A percentile compares a stretch with the other conserved stretches of the same genome.
Evolutionary conservation across 2,113 vertebrate species (phyloP).

Genomic region (Cromileptes altivelis): DNA sequence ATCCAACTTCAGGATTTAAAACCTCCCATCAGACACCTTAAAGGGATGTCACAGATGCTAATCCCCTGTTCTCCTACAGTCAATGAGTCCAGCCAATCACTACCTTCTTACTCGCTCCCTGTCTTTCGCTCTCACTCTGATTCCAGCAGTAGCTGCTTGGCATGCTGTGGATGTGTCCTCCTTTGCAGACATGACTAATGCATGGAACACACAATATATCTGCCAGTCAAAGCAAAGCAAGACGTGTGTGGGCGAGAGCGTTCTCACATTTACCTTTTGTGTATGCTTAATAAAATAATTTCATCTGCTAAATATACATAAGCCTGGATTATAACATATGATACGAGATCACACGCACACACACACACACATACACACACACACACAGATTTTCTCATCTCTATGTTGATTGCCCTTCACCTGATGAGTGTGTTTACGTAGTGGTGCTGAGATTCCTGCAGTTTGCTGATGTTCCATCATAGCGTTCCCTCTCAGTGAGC

Average conservation of each 20-base stretch:
- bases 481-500: constrained; percentile 60
- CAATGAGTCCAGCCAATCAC: constrained; percentile 45
- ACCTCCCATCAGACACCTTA: constrained; percentile 41
- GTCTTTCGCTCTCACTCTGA: constrained; percentile 15
- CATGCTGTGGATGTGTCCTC: constrained; percentile 46
- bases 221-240: constrained; percentile 59
- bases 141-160: constrained; percentile 48
- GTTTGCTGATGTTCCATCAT: constrained; percentile 72
- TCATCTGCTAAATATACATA: constrained; percentile 60
- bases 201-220: constrained; percentile 54
- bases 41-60: constrained; percentile 49
- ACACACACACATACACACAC: neutral
- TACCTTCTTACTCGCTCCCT: constrained; percentile 2
- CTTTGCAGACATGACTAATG: constrained; percentile 66
- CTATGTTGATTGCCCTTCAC: constrained; percentile 46
- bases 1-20: constrained; percentile 53
- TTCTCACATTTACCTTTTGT: constrained; percentile 66
- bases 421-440: constrained; percentile 67
- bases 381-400: constrained; percentile 13
- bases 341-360: constrained; percentile 25
- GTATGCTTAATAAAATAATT: constrained; percentile 56
- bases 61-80: constrained; percentile 40
- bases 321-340: constrained; percentile 54
- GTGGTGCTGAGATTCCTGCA: constrained; percentile 60
- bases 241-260: constrained; percentile 58